These are phyloP conservation scores for Drosophila simulans DNA, from an alignment of 1,140 invertebrate species.

Conservation along the genomic window DNA sequence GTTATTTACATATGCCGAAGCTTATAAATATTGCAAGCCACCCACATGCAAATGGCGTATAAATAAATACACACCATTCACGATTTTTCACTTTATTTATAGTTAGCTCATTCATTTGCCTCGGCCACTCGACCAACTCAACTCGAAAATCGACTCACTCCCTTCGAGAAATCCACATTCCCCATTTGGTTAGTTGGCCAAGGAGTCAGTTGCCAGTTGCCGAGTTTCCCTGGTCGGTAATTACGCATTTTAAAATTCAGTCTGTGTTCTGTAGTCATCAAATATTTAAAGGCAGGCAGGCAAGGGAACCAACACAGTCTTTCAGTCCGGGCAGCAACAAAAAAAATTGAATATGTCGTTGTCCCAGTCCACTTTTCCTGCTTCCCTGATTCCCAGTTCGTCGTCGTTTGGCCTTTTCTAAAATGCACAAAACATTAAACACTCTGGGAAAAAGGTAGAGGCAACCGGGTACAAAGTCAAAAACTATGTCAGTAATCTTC, in stretches of 20 bases:
- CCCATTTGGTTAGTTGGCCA: conserved; percentile 12
- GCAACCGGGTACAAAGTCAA: background rate
- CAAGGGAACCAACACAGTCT: conserved; percentile 16
- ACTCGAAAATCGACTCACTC: background rate
- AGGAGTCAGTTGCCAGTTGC: conserved; percentile 27
- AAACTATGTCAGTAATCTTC: conserved; percentile 47
- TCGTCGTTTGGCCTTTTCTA: conserved; percentile 47
- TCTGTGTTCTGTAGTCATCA: conserved; percentile 45
- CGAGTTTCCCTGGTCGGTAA: conserved; percentile 53
- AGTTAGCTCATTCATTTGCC: conserved; percentile 23
- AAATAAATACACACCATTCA: conserved; percentile 21
- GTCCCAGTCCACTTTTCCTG: conserved; percentile 1
- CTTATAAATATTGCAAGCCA: conserved; percentile 41
- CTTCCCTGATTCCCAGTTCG: conserved; percentile 12
- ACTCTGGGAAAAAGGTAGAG: conserved; percentile 2
- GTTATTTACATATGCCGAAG: conserved; percentile 17
- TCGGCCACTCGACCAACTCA: conserved; percentile 1
- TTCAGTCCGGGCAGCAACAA: conserved; percentile 1
- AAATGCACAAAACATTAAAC: conserved; percentile 48
- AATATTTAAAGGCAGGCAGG: conserved; percentile 37
- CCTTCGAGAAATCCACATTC: background rate
- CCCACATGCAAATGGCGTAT: conserved; percentile 24
- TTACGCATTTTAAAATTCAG: conserved; percentile 57
- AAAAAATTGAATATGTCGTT: conserved; percentile 17
- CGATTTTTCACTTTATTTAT: conserved; percentile 51